Evolutionary conservation across 2,888 invertebrate genomes (phyloP).

Genomic region (Diplazon laetatorius): DNA sequence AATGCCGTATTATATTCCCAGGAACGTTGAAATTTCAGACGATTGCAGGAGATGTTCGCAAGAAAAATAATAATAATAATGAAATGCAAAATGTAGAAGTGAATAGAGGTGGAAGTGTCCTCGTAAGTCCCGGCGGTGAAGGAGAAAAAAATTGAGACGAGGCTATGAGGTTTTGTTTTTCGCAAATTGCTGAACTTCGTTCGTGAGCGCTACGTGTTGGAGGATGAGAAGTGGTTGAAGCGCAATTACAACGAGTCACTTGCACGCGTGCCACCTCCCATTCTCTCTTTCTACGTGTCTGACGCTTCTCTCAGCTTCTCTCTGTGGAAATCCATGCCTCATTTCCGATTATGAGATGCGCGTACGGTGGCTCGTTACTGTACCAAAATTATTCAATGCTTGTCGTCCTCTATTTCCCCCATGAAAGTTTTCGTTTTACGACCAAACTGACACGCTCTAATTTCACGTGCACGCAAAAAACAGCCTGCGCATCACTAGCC

Average conservation of each 20-base stretch:
- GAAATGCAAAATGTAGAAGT: neutral
- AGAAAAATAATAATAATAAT: neutral
- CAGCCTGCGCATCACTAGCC: neutral
- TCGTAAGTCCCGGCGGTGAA: neutral
- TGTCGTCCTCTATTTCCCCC: neutral
- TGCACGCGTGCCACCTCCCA: slow-evolving; percentile 6
- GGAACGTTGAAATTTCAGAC: neutral
- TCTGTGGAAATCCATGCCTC: slow-evolving; percentile 42
- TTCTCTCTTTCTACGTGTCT: neutral
- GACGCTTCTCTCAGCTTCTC: slow-evolving; percentile 8
- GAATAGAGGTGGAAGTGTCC: neutral
- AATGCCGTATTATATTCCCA: neutral
- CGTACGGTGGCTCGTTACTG: neutral
- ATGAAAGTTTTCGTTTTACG: slow-evolving; percentile 16
- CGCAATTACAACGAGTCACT: slow-evolving; percentile 23
- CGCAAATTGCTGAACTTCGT: slow-evolving; percentile 16
- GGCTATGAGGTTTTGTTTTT: neutral
- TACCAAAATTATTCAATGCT: neutral
- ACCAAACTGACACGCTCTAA: slow-evolving; percentile 17
- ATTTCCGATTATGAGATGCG: slow-evolving; percentile 42
- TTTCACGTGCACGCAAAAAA: neutral
- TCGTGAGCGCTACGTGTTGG: neutral
- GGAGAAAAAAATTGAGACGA: neutral
- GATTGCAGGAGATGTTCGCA: neutral
- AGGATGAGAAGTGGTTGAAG: slow-evolving; percentile 19